Conservation (phyloP, 2,113 vertebrate genomes). For the Neogobius melanostomus region DNA sequence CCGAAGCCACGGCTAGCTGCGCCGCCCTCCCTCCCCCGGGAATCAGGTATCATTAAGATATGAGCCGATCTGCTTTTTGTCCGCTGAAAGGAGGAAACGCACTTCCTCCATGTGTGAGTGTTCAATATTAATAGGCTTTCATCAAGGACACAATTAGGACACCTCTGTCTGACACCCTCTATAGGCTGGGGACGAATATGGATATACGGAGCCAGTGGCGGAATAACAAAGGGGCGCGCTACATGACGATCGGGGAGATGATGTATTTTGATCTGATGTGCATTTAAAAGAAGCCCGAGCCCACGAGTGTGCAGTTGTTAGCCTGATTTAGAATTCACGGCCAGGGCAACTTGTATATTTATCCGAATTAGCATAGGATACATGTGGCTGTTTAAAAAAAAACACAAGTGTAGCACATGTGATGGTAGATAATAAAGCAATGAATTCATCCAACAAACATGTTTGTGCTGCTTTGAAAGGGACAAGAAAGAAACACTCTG, state of each 20-base stretch:
- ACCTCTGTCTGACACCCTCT: constrained; percentile 79
- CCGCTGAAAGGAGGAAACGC: constrained; percentile 53
- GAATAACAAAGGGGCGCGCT: constrained; percentile 70
- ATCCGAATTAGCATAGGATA: constrained; percentile 70
- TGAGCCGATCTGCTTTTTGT: constrained; percentile 77
- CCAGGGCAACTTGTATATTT: constrained; percentile 70
- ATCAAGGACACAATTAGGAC: constrained; percentile 85
- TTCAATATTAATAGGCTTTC: constrained; percentile 84
- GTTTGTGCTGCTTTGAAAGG: neutral
- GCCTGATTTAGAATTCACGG: constrained; percentile 62
- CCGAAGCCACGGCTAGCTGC: constrained; percentile 71
- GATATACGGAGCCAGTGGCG: constrained; percentile 67
- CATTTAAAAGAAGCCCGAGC: constrained; percentile 62
- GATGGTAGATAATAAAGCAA: constrained; percentile 27
- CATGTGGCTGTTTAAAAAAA: constrained; percentile 35
- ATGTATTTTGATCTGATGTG: constrained; percentile 67
- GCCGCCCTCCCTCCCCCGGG: constrained; percentile 68
- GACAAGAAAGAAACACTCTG: neutral
- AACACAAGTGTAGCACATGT: constrained; percentile 29
- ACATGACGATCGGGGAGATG: constrained; percentile 57
- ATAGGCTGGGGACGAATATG: constrained; percentile 78
- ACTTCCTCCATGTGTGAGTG: constrained; percentile 64
- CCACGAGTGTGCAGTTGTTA: constrained; percentile 62
- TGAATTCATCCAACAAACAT: constrained; percentile 22
- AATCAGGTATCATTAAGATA: constrained; percentile 84